Evolutionary conservation across 2,797 vertebrate species (phyloP).

Genomic region (Coluber constrictor): DNA sequence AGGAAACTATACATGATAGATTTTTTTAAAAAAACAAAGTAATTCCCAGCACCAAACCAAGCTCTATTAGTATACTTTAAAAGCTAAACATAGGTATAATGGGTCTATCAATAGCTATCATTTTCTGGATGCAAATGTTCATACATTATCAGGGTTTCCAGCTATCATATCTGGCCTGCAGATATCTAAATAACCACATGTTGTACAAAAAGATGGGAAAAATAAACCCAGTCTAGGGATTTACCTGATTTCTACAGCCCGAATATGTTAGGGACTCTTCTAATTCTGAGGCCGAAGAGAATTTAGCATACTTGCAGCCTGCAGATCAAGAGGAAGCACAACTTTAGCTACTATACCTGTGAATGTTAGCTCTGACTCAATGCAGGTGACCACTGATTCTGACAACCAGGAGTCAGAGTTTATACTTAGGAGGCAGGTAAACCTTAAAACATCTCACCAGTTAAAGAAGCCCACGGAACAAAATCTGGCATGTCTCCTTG

Average conservation of each 20-base stretch:
- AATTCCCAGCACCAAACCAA: background rate
- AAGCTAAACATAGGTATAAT: background rate
- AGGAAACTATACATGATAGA: background rate
- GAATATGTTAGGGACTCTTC: background rate
- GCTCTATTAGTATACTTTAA: background rate
- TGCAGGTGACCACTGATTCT: background rate
- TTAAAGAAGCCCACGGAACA: background rate
- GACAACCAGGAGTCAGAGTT: background rate
- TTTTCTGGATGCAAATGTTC: background rate
- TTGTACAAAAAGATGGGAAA: background rate
- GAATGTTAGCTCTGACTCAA: background rate
- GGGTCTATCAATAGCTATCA: background rate
- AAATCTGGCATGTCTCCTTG: background rate
- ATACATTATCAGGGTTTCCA: background rate
- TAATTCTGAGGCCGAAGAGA: background rate
- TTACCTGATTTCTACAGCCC: background rate
- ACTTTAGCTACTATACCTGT: background rate
- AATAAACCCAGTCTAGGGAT: background rate
- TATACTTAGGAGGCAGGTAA: background rate
- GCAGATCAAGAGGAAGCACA: background rate
- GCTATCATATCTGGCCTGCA: background rate
- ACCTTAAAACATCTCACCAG: background rate
- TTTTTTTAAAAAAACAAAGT: background rate
- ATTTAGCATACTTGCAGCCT: background rate
- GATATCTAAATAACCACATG: background rate